Percentiles rank a stretch among this genome's conserved stretches.
These are phyloP conservation scores for Thamnaconus septentrionalis DNA, from an alignment of 2,113 vertebrate genomes.

Conservation along the genomic window DNA sequence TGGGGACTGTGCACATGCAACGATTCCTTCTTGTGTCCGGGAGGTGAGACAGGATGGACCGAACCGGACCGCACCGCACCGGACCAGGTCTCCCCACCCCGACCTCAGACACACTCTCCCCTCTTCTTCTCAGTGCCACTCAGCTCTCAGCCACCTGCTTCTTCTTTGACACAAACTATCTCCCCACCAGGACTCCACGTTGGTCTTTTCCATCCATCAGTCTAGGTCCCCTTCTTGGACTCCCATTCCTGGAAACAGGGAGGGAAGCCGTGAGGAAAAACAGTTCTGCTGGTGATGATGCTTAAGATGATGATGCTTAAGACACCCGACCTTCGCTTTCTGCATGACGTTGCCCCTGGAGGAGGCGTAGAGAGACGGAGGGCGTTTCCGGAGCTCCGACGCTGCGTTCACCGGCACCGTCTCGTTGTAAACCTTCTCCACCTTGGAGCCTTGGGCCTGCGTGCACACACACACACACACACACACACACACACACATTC, in stretches of 20 bases:
- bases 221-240: constrained; percentile 87
- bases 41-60: constrained; percentile 1
- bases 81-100: too few relatives aligned
- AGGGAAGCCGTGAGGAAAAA: constrained; percentile 33
- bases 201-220: background rate
- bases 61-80: background rate
- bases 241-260: constrained; percentile 91
- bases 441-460: constrained; percentile 64
- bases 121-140: constrained; percentile 27
- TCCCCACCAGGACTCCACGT: constrained; percentile 7
- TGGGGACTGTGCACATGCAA: constrained; percentile 24
- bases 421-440: constrained; percentile 76
- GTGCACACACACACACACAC: constrained; percentile 9
- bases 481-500: background rate
- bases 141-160: background rate
- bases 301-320: too few relatives aligned
- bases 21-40: constrained; percentile 7
- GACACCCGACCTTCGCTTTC: constrained; percentile 84
- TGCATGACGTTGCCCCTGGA: constrained; percentile 89
- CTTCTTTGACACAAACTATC: constrained; percentile 26
- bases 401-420: constrained; percentile 86
- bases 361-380: constrained; percentile 83
- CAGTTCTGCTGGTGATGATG: background rate
- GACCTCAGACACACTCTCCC: background rate
- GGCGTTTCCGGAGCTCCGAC: constrained; percentile 87